phyloP scores from a whole-genome alignment of 2,888 invertebrate genomes.

The Acleris emargana region DNA sequence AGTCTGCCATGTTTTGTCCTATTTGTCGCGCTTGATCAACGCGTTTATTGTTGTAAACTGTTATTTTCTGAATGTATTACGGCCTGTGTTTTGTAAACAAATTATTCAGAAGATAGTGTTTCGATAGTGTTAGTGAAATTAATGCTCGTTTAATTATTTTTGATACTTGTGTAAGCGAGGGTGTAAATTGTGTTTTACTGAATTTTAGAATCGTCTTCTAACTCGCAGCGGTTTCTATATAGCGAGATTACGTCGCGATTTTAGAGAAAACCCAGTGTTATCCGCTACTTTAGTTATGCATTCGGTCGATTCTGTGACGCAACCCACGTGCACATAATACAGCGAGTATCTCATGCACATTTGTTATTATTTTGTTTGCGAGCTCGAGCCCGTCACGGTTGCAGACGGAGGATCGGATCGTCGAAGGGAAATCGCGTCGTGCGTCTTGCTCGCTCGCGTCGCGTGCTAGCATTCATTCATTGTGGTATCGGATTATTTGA shows the following conservation, averaged over 20 bases:
- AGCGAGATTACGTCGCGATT: conserved; percentile 61
- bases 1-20: conserved; percentile 84
- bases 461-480: conserved; percentile 59
- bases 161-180: conserved; percentile 67
- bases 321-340: conserved; percentile 81
- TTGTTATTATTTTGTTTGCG: conserved; percentile 89
- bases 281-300: conserved; percentile 57
- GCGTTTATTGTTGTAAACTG: conserved; percentile 74
- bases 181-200: conserved; percentile 74
- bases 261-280: conserved; percentile 54
- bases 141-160: conserved; percentile 58
- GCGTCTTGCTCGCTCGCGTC: conserved; percentile 65
- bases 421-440: conserved; percentile 70
- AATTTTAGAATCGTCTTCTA: conserved; percentile 69
- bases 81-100: conserved; percentile 80
- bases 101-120: conserved; percentile 71
- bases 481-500: conserved; percentile 60
- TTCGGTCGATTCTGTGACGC: conserved; percentile 69
- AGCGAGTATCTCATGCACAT: conserved; percentile 85
- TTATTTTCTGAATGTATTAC: conserved; percentile 78
- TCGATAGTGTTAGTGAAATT: conserved; percentile 61
- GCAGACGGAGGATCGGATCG: conserved; percentile 66
- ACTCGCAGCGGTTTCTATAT: conserved; percentile 61
- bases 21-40: conserved; percentile 83
- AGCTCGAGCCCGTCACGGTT: conserved; percentile 83